phyloP scores from a whole-genome alignment of 1,140 invertebrate species.

The Drosophila mauritiana region DNA sequence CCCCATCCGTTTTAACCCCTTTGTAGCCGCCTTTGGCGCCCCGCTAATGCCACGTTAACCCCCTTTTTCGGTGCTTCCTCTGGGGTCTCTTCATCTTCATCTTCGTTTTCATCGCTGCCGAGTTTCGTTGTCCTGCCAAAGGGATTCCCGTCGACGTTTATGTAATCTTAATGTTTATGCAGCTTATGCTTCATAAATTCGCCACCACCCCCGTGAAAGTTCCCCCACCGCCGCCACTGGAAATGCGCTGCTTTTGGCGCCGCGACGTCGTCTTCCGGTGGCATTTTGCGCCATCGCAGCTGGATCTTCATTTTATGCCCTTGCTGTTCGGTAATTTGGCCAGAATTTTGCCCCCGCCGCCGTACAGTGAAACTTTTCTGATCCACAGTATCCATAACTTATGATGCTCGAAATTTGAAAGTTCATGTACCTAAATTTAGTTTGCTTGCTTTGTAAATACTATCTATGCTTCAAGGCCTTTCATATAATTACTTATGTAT shows the following conservation, averaged over 20 bases:
- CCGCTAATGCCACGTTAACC: not conserved
- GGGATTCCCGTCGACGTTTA: constrained; percentile 64
- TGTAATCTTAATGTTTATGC: constrained; percentile 82
- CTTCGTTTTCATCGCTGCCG: constrained; percentile 17
- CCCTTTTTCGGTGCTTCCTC: not conserved
- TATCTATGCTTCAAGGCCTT: too few species aligned
- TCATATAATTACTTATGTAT: too few species aligned
- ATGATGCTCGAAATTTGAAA: not conserved
- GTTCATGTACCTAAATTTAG: not conserved
- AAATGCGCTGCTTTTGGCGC: constrained; percentile 16
- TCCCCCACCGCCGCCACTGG: not conserved
- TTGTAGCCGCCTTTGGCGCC: not conserved
- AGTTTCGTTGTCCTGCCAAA: constrained; percentile 44
- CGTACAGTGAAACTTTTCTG: not conserved
- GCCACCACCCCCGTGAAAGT: constrained; percentile 10
- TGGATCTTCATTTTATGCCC: constrained; percentile 37
- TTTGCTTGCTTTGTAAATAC: too few species aligned
- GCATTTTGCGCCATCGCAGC: constrained; percentile 61
- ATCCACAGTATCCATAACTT: not conserved
- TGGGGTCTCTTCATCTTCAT: not conserved
- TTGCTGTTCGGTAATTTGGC: constrained; percentile 18
- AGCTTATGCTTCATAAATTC: constrained; percentile 82
- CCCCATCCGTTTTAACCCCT: not conserved
- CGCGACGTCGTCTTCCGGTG: constrained; percentile 69
- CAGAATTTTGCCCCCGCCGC: constrained; percentile 8